A percentile compares a stretch with the other conserved stretches of the same genome.
Conservation (phyloP, 2,888 invertebrate genomes). For the Heterodera filipjevi region DNA sequence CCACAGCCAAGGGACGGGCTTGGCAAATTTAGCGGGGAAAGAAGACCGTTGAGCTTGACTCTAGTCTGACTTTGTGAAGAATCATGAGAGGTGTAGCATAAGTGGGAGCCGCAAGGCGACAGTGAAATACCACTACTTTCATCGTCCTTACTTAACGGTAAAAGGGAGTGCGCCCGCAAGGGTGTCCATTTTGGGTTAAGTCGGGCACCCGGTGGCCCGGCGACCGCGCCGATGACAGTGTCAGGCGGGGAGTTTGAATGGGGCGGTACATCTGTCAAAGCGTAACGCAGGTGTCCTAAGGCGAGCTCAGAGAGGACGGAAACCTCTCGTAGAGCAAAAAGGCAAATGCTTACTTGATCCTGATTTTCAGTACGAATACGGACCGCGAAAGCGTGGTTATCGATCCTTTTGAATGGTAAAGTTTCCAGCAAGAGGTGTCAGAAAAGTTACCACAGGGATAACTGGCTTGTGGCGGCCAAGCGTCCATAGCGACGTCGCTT, state of each 20-base stretch:
- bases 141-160: too few relatives aligned
- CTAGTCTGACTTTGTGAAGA: too few relatives aligned
- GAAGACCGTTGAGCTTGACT: too few relatives aligned
- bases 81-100: too few relatives aligned
- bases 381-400: slow-evolving; percentile 75
- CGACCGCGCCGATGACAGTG: too few relatives aligned
- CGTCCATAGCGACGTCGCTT: slow-evolving; percentile 68
- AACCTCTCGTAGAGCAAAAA: slow-evolving; percentile 77
- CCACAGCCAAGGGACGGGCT: too few relatives aligned
- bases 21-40: too few relatives aligned
- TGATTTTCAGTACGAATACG: slow-evolving; percentile 74
- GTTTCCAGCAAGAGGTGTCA: slow-evolving; percentile 74
- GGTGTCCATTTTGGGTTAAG: too few relatives aligned
- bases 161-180: too few relatives aligned
- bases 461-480: slow-evolving; percentile 69
- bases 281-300: slow-evolving; percentile 73
- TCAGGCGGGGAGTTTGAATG: slow-evolving; percentile 75
- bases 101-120: too few relatives aligned
- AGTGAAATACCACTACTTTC: too few relatives aligned
- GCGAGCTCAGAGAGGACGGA: slow-evolving; percentile 74
- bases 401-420: slow-evolving; percentile 72
- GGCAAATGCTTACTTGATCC: slow-evolving; percentile 75
- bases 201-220: too few relatives aligned
- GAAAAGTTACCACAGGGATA: slow-evolving; percentile 78
- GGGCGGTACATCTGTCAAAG: slow-evolving; percentile 75